Evolutionary conservation across 2,113 vertebrate species (phyloP).

Genomic region (Turdus rufiventris): DNA sequence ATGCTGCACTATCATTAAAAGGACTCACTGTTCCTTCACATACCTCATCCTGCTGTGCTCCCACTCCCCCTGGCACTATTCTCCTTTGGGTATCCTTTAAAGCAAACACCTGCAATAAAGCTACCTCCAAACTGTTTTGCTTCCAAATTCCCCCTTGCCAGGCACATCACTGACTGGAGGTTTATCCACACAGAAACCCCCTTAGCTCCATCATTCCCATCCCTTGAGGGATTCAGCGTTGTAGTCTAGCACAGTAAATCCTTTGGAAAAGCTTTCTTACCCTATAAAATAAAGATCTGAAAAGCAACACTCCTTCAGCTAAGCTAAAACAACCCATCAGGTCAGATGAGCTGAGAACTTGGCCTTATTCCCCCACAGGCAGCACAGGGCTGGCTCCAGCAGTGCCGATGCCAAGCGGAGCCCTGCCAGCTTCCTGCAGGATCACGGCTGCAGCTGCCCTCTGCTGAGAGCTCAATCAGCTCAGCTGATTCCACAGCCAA

Average conservation of each 20-base stretch:
- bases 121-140: not conserved
- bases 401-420: accelerated
- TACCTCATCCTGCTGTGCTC: not conserved
- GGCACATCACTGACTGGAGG: not conserved
- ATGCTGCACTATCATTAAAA: not conserved
- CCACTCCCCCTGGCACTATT: not conserved
- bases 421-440: not conserved
- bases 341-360: not conserved
- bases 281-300: not conserved
- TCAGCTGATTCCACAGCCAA: too few species aligned
- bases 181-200: not conserved
- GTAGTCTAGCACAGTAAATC: not conserved
- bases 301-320: not conserved
- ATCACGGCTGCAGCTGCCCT: accelerated
- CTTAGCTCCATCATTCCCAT: not conserved
- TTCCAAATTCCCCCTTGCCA: not conserved
- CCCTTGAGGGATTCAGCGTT: not conserved
- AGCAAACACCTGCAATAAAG: not conserved
- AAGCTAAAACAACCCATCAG: not conserved
- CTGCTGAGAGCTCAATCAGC: not conserved
- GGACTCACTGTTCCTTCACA: not conserved
- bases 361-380: not conserved
- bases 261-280: not conserved
- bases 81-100: not conserved
- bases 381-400: not conserved